These are phyloP conservation scores for Formica selysi DNA, from an alignment of 1,140 invertebrate genomes.

Conservation along the genomic window DNA sequence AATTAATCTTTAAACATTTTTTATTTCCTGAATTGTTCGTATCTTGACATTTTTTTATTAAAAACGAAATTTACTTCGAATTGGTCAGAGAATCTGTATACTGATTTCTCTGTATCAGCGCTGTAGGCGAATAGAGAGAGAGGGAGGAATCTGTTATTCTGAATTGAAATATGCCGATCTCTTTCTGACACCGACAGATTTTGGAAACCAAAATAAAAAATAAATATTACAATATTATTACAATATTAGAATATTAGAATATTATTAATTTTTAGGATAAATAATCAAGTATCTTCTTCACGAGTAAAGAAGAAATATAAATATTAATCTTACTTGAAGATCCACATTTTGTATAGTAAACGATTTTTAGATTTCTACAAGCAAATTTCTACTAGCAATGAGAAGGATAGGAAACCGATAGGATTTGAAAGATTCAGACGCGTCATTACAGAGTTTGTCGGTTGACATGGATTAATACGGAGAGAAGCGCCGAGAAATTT, in stretches of 20 bases:
- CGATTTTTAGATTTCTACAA: neutral
- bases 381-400: neutral
- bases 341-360: too few relatives aligned
- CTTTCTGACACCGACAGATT: neutral
- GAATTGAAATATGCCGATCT: neutral
- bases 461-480: neutral
- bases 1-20: too few relatives aligned
- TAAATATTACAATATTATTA: neutral
- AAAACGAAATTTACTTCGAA: too few relatives aligned
- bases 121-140: neutral
- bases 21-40: too few relatives aligned
- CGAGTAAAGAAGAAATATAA: neutral
- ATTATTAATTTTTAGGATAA: neutral
- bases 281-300: neutral
- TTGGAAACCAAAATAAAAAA: neutral
- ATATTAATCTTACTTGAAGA: neutral
- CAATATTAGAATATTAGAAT: neutral
- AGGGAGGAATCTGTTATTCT: neutral
- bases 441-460: neutral
- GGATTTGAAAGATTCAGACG: neutral
- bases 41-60: too few relatives aligned
- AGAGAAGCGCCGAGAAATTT: slow-evolving; percentile 27
- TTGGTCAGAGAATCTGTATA: too few relatives aligned
- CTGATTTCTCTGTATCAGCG: neutral
- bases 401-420: neutral